phyloP scores from a whole-genome alignment of 2,888 invertebrate species.

The Malacosoma neustria region DNA sequence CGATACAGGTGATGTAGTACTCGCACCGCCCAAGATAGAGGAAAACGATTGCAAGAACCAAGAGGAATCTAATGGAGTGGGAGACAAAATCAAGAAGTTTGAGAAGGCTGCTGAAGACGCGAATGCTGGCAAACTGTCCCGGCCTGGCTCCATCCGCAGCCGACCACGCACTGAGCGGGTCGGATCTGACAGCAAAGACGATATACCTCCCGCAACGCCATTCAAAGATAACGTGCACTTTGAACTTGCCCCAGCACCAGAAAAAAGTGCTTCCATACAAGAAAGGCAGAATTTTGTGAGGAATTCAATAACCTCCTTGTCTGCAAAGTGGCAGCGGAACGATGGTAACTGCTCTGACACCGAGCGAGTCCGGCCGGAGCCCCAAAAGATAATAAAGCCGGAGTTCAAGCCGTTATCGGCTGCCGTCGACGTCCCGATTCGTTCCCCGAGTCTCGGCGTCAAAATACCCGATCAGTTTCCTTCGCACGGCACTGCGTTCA shows the following conservation, averaged over 20 bases:
- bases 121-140: constrained; percentile 31
- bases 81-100: constrained; percentile 65
- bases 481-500: constrained; percentile 63
- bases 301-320: constrained; percentile 20
- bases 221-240: constrained; percentile 47
- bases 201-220: constrained; percentile 47
- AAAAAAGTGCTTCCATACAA: constrained; percentile 6
- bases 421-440: constrained; percentile 53
- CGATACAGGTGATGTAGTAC: constrained; percentile 12
- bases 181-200: constrained; percentile 10
- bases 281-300: constrained; percentile 33
- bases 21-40: constrained; percentile 14
- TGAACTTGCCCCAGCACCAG: constrained; percentile 22
- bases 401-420: constrained; percentile 61
- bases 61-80: constrained; percentile 61
- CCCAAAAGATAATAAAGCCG: constrained; percentile 60
- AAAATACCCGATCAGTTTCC: constrained; percentile 60
- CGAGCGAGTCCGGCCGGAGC: constrained; percentile 44
- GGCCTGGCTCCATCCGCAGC: constrained; percentile 49
- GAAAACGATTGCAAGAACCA: constrained; percentile 10
- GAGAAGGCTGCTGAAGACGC: constrained; percentile 64
- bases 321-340: constrained; percentile 41
- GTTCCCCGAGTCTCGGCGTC: constrained; percentile 58
- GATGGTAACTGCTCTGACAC: constrained; percentile 29
- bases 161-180: constrained; percentile 31